Evolutionary conservation across 2,113 vertebrate genomes (phyloP).

Genomic region (Myotis lucifugus): DNA sequence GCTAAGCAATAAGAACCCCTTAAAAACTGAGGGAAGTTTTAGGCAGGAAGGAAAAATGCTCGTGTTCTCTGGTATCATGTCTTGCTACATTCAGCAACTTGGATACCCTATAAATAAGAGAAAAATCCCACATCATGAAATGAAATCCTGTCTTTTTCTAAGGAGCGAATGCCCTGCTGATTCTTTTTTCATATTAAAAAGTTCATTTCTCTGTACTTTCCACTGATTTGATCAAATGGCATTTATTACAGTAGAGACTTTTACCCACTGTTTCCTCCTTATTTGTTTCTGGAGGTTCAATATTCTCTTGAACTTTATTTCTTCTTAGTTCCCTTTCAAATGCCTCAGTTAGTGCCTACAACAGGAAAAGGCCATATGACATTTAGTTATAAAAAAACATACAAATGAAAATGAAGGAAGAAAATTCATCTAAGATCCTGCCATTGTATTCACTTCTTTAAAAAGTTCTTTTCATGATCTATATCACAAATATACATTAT

Average conservation of each 20-base stretch:
- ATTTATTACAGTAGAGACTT: conserved; percentile 61
- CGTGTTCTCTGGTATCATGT: not conserved
- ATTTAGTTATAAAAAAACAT: not conserved
- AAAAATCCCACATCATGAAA: not conserved
- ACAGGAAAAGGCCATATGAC: conserved; percentile 60
- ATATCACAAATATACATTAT: conserved; percentile 1
- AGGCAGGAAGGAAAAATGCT: not conserved
- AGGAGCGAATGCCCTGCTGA: not conserved
- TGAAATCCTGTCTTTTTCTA: conserved; percentile 22
- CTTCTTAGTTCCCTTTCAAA: conserved; percentile 89
- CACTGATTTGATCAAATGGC: conserved; percentile 7
- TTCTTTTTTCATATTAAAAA: conserved; percentile 19
- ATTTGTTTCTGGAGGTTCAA: conserved; percentile 83
- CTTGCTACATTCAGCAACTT: not conserved
- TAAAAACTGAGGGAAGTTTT: not conserved
- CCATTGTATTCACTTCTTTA: not conserved
- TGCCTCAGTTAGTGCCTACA: conserved; percentile 84
- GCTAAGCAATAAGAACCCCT: not conserved
- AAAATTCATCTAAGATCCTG: not conserved
- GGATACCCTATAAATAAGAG: not conserved
- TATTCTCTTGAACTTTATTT: conserved; percentile 85
- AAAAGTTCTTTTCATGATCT: conserved; percentile 21
- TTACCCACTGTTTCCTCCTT: conserved; percentile 81
- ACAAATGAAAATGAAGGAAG: not conserved
- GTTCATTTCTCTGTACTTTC: not conserved